These are phyloP conservation scores for Gouania willdenowi DNA, from an alignment of 2,797 vertebrate genomes.

Conservation along the genomic window DNA sequence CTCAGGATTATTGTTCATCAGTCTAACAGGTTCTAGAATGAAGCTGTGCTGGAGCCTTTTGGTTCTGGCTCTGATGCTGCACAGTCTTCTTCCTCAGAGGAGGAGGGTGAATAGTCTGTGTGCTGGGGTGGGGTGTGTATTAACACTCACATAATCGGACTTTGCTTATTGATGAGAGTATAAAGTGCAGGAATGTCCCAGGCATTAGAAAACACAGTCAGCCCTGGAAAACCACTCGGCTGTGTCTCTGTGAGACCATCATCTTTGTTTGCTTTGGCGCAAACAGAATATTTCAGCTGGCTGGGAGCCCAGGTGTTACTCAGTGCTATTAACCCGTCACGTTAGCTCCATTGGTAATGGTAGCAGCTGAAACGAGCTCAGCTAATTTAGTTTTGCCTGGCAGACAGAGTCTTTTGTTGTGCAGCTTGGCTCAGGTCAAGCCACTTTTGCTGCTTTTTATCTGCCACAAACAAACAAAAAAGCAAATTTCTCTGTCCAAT, in stretches of 20 bases:
- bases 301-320: slow-evolving; percentile 35
- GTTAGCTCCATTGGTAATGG: slow-evolving; percentile 20
- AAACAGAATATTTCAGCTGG: slow-evolving; percentile 25
- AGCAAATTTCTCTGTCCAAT: too few relatives aligned
- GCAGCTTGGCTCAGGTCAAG: too few relatives aligned
- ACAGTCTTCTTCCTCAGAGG: not conserved
- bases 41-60: not conserved
- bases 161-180: too few relatives aligned
- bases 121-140: too few relatives aligned
- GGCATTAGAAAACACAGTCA: too few relatives aligned
- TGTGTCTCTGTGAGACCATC: slow-evolving; percentile 5
- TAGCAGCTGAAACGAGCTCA: slow-evolving; percentile 41
- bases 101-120: not conserved
- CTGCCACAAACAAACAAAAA: too few relatives aligned
- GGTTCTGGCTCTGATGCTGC: not conserved
- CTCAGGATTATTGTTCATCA: not conserved
- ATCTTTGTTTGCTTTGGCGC: slow-evolving; percentile 1
- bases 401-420: slow-evolving; percentile 21
- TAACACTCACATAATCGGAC: slow-evolving; percentile 3
- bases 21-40: not conserved
- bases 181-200: too few relatives aligned
- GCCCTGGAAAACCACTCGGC: slow-evolving; percentile 5
- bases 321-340: slow-evolving; percentile 25
- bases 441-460: too few relatives aligned
- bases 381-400: too few relatives aligned